Evolutionary conservation across 2,888 invertebrate species (phyloP).

Genomic region (Macrophya alboannulata): DNA sequence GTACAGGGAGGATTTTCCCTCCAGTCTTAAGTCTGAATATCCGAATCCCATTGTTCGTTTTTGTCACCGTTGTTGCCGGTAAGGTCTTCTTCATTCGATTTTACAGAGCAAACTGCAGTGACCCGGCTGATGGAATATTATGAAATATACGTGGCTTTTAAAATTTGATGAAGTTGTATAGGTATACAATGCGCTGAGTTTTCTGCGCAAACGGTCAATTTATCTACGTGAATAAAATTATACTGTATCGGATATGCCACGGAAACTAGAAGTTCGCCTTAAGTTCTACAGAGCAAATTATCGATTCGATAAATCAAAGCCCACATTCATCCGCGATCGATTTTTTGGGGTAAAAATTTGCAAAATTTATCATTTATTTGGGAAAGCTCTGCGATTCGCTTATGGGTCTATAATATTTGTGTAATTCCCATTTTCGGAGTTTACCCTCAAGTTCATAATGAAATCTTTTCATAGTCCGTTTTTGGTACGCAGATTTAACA

Average conservation of each 20-base stretch:
- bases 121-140: slow-evolving; percentile 28
- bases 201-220: neutral
- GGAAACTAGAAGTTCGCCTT: neutral
- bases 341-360: neutral
- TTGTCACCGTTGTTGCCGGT: slow-evolving; percentile 34
- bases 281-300: neutral
- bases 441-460: neutral
- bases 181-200: neutral
- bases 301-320: neutral
- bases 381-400: neutral
- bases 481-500: neutral
- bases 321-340: neutral
- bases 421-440: neutral
- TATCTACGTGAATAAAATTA: neutral
- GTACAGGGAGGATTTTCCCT: slow-evolving; percentile 47
- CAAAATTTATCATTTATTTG: neutral
- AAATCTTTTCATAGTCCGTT: neutral
- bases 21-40: slow-evolving; percentile 45
- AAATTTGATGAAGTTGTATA: neutral
- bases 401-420: neutral
- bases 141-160: slow-evolving; percentile 1
- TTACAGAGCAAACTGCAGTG: neutral
- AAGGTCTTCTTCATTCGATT: slow-evolving; percentile 12
- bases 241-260: no score
- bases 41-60: slow-evolving; percentile 21